Percentiles rank a stretch among this genome's conserved stretches.
These are phyloP conservation scores for Orestias chungarensis DNA, from an alignment of 2,797 vertebrate species.

Conservation along the genomic window DNA sequence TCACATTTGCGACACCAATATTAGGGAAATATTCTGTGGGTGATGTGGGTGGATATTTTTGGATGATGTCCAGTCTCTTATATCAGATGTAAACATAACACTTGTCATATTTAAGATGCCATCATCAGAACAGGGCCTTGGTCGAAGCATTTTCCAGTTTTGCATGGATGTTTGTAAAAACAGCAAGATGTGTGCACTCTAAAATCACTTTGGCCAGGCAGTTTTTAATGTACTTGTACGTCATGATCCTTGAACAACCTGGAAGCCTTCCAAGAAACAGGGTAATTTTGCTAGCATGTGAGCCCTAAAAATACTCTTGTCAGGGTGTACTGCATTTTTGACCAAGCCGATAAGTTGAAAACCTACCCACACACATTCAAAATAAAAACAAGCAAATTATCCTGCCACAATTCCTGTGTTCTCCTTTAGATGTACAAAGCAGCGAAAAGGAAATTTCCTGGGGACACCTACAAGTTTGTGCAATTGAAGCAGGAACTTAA, in stretches of 20 bases:
- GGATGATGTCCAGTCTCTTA: background rate
- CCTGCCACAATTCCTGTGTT: background rate
- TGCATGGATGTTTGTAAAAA: background rate
- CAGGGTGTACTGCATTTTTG: background rate
- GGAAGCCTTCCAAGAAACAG: background rate
- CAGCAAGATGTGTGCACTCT: background rate
- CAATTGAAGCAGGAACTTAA: background rate
- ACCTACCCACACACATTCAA: background rate
- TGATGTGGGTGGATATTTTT: background rate
- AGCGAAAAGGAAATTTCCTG: background rate
- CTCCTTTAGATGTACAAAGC: background rate
- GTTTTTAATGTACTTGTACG: background rate
- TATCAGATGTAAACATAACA: background rate
- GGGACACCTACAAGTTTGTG: background rate
- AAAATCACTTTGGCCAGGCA: background rate
- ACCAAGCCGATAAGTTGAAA: background rate
- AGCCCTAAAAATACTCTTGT: background rate
- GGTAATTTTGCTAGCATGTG: background rate
- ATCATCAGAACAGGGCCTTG: background rate
- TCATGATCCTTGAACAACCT: background rate
- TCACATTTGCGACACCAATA: background rate
- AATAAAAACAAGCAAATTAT: background rate
- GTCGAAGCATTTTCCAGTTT: background rate
- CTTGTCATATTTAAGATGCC: background rate
- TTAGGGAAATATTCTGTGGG: background rate